Evolutionary conservation across 92 coral and sea anemone species (phyloP).

Genomic region (Paramuricea clavata): DNA sequence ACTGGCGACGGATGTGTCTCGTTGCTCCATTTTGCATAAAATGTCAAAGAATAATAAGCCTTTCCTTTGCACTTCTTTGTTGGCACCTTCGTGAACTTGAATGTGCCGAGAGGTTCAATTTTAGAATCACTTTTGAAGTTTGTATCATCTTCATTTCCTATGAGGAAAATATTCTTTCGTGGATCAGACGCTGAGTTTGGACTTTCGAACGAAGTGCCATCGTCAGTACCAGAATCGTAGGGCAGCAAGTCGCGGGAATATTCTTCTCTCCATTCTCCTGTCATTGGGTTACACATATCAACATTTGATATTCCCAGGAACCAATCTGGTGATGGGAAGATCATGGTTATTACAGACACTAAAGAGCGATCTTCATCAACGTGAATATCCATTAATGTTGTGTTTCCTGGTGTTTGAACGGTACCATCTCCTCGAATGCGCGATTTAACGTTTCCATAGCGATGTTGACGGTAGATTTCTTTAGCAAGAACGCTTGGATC

Average conservation of each 20-base stretch:
- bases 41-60: slow-evolving; percentile 52
- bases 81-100: background rate
- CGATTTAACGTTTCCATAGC: slow-evolving; percentile 9
- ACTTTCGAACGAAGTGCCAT: slow-evolving; percentile 31
- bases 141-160: background rate
- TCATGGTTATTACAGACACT: slow-evolving; percentile 14
- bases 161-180: slow-evolving; percentile 18
- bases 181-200: background rate
- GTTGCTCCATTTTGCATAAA: slow-evolving; percentile 64
- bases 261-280: slow-evolving; percentile 30
- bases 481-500: background rate
- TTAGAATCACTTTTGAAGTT: background rate
- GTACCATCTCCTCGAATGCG: background rate
- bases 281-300: slow-evolving; percentile 43
- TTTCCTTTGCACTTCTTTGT: slow-evolving; percentile 57
- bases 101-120: background rate
- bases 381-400: slow-evolving; percentile 2
- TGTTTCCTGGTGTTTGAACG: background rate
- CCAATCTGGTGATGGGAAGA: slow-evolving; percentile 36
- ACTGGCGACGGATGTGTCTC: slow-evolving; percentile 53
- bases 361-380: slow-evolving; percentile 30
- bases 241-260: slow-evolving; percentile 19
- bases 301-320: slow-evolving; percentile 36
- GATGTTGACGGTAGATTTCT: slow-evolving; percentile 18
- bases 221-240: slow-evolving; percentile 57